These are phyloP conservation scores for Gonatopus flavifemur DNA, from an alignment of 1,140 invertebrate genomes.

Conservation along the genomic window DNA sequence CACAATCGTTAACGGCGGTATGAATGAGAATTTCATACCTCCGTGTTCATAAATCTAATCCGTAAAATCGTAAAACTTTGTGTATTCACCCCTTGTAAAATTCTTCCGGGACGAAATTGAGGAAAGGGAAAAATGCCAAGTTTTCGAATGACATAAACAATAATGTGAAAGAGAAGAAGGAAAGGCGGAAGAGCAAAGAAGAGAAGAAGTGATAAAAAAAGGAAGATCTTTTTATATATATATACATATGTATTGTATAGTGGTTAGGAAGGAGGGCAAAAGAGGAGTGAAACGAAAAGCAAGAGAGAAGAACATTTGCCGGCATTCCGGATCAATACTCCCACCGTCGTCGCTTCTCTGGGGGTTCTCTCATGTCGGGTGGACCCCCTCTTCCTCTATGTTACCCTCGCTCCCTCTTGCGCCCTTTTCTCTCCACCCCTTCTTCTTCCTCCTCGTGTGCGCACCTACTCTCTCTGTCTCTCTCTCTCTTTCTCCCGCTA, in stretches of 20 bases:
- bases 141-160: too few species aligned
- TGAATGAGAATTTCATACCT: too few species aligned
- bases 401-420: slow-evolving; percentile 2
- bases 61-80: too few species aligned
- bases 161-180: too few species aligned
- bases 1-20: too few species aligned
- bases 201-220: slow-evolving; percentile 4
- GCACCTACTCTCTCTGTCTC: background rate
- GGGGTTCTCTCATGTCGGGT: slow-evolving; percentile 26
- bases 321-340: slow-evolving; percentile 57
- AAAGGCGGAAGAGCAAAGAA: background rate
- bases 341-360: slow-evolving; percentile 36
- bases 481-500: slow-evolving; percentile 4
- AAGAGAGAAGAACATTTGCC: slow-evolving; percentile 35
- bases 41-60: too few species aligned
- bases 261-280: background rate
- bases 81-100: too few species aligned
- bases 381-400: slow-evolving; percentile 21
- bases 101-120: too few species aligned
- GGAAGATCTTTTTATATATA: too few species aligned
- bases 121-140: too few species aligned
- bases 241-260: too few species aligned
- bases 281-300: slow-evolving; percentile 31
- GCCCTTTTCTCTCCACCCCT: background rate
- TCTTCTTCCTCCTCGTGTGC: background rate